Evolutionary conservation across 2,888 invertebrate genomes (phyloP), one percentile per base, ranked within the genome.

Genomic region (Limnephilus marmoratus): DNA sequence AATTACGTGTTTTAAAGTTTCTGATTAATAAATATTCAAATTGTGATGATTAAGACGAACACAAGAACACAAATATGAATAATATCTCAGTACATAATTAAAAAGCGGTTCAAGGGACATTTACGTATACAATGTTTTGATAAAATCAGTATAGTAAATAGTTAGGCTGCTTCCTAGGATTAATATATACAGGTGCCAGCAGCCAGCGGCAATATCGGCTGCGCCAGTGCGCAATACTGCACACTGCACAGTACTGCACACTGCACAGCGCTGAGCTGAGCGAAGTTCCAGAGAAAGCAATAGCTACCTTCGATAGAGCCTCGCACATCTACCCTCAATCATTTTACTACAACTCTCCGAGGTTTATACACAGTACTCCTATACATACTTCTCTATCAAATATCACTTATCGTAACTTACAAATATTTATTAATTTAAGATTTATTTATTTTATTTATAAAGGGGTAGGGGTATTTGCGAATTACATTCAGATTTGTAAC

Each of bases 61-160:
- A 68, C 68, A 68, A 24, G 68, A 68, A 68, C 68, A 24, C 24
- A 68, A 37, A 24, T 53, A 34, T 37, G 80, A 49, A 68, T 68
- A 89, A 89, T 31, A 34, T 89, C 68, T 83, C 83, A 83, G 83
- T 83, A 86, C 37, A 86, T 18, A 37, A 68, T 41, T 29, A 85
- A 90, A 90, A 92, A 92, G 91, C 92, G 89, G 91, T 89, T 85
- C 2, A 81, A 86, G 86, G 68, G 83, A 93, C 87, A 93, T 90
- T 93, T 93, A 93, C 93, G 93, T 93, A 93, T 93, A 93, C 93
- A 92, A 85, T 45, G 41, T 92, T 92, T 91, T 91, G 49, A 81
- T 92, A 83, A 91, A 85, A 92, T 81, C 91, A 86, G 85, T 92
- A 68, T 68, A 68, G 68, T 68, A 24, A 37, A 91, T 91, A 34